Percentiles rank a stretch among this genome's conserved stretches.
Evolutionary conservation across 2,888 invertebrate species (phyloP).

Genomic region (Drosophila planitibia): DNA sequence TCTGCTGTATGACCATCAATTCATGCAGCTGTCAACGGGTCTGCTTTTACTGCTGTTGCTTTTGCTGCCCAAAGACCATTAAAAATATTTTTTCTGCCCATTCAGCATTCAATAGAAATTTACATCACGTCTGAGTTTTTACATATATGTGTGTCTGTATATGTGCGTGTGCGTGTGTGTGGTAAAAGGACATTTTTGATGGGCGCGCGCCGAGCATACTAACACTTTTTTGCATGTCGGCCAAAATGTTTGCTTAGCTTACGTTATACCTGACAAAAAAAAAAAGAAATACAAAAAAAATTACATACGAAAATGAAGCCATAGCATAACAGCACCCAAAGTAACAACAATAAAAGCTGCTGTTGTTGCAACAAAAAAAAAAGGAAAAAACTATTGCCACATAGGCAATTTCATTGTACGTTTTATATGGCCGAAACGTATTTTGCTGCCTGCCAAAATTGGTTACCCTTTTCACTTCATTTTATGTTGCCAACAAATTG

Average conservation of each 20-base stretch:
- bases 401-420: slow-evolving; percentile 75
- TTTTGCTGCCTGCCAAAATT: slow-evolving; percentile 55
- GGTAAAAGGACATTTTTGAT: slow-evolving; percentile 76
- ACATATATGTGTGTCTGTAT: slow-evolving; percentile 39
- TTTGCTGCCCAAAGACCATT: slow-evolving; percentile 70
- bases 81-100: slow-evolving; percentile 80
- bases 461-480: slow-evolving; percentile 77
- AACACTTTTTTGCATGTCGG: slow-evolving; percentile 74
- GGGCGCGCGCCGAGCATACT: slow-evolving; percentile 76
- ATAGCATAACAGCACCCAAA: slow-evolving; percentile 41
- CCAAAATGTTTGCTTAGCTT: slow-evolving; percentile 73
- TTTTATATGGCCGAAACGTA: slow-evolving; percentile 52
- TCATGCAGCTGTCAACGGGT: slow-evolving; percentile 58
- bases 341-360: slow-evolving; percentile 71
- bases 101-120: slow-evolving; percentile 81
- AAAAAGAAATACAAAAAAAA: slow-evolving; percentile 2
- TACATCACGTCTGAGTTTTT: slow-evolving; percentile 80
- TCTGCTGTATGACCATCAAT: slow-evolving; percentile 34
- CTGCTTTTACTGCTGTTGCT: slow-evolving; percentile 28
- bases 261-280: slow-evolving; percentile 65
- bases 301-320: slow-evolving; percentile 4
- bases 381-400: slow-evolving; percentile 69
- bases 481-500: slow-evolving; percentile 67
- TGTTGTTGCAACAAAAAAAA: slow-evolving; percentile 5
- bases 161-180: slow-evolving; percentile 18